Conservation (phyloP, 2,888 invertebrate genomes). For the Parnassius orleans region DNA sequence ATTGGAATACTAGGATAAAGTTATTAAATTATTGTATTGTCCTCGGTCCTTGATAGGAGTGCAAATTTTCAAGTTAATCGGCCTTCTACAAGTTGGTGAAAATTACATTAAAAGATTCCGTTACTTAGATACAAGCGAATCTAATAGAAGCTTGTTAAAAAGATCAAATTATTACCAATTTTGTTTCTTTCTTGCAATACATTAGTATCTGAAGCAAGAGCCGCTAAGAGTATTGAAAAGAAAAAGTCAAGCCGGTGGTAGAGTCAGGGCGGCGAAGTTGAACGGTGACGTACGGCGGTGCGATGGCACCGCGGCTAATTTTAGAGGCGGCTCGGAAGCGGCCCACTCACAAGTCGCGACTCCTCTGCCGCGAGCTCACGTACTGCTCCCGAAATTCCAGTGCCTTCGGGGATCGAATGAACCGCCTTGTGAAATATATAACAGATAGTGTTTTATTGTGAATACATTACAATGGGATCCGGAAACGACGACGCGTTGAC, state of each 20-base stretch:
- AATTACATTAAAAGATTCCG: too few species aligned
- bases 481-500: constrained; percentile 51
- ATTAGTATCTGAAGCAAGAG: too few species aligned
- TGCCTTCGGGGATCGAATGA: background rate
- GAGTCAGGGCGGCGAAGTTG: constrained; percentile 2
- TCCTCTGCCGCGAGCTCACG: constrained; percentile 58
- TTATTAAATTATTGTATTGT: too few species aligned
- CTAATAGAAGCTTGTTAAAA: too few species aligned
- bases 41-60: too few species aligned
- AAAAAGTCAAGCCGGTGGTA: background rate
- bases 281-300: constrained; percentile 34
- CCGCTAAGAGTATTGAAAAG: background rate
- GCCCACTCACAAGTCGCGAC: constrained; percentile 47
- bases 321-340: constrained; percentile 54
- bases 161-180: too few species aligned
- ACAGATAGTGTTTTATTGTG: constrained; percentile 34
- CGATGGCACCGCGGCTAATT: constrained; percentile 56
- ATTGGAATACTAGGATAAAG: too few species aligned
- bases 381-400: constrained; percentile 32
- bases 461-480: constrained; percentile 50
- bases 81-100: too few species aligned
- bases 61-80: too few species aligned
- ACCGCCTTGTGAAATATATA: background rate
- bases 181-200: too few species aligned
- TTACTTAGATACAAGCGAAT: too few species aligned